phyloP scores from a whole-genome alignment of 2,888 invertebrate species.

The Dicycla oo region DNA sequence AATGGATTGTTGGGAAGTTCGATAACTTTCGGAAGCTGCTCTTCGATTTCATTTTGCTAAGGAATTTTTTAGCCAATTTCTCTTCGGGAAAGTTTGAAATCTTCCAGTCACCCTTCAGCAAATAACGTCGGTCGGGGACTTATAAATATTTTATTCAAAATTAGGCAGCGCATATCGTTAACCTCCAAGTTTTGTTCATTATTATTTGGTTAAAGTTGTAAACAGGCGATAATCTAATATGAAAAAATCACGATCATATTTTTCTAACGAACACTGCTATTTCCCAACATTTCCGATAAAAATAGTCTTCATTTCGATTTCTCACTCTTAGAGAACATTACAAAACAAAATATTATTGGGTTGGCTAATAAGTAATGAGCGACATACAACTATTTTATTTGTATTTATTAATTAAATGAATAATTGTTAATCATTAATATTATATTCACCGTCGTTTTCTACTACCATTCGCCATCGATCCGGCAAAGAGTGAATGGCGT shows the following conservation, averaged over 20 bases:
- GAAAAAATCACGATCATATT: not conserved
- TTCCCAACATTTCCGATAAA: not conserved
- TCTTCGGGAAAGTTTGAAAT: slow-evolving; percentile 85
- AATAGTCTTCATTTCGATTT: not conserved
- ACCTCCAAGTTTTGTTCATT: slow-evolving; percentile 49
- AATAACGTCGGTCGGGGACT: slow-evolving; percentile 72
- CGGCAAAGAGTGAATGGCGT: too few relatives aligned
- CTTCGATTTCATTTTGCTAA: slow-evolving; percentile 88
- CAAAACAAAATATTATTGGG: not conserved
- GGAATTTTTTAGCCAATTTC: slow-evolving; percentile 90
- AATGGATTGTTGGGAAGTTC: slow-evolving; percentile 90
- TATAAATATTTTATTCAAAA: slow-evolving; percentile 70
- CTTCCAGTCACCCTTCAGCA: slow-evolving; percentile 86
- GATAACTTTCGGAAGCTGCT: slow-evolving; percentile 90
- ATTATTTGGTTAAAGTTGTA: slow-evolving; percentile 40
- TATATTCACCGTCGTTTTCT: too few relatives aligned
- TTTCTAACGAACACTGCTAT: not conserved
- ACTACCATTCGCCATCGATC: too few relatives aligned
- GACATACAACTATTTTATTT: too few relatives aligned
- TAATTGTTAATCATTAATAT: too few relatives aligned
- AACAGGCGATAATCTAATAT: slow-evolving; percentile 10
- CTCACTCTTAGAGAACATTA: too few relatives aligned
- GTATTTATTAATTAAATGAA: too few relatives aligned
- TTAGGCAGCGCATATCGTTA: slow-evolving; percentile 60
- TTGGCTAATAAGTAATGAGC: too few relatives aligned